A percentile compares a stretch with the other conserved stretches of the same genome.
Conservation (phyloP, 2,113 vertebrate genomes). For the Mesitornis unicolor region DNA sequence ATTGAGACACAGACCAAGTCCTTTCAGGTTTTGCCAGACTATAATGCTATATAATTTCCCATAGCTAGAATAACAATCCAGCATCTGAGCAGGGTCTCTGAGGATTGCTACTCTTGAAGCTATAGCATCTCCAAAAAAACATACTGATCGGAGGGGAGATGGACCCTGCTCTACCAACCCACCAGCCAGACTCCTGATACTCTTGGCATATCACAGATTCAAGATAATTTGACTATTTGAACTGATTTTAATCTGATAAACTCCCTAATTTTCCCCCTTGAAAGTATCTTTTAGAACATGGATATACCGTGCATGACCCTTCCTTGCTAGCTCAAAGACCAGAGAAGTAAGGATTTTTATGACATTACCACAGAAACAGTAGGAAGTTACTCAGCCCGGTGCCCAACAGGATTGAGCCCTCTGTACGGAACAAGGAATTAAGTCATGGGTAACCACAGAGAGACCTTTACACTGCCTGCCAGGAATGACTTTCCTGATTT, state of each 20-base stretch:
- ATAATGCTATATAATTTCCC: neutral
- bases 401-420: neutral
- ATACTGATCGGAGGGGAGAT: neutral
- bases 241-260: neutral
- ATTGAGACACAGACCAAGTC: neutral
- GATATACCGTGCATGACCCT: too few species aligned
- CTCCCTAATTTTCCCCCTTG: neutral
- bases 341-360: neutral
- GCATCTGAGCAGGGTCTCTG: neutral
- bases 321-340: neutral
- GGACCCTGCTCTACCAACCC: neutral
- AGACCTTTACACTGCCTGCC: neutral
- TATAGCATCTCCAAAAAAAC: neutral
- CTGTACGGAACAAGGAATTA: neutral
- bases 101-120: neutral
- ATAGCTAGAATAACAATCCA: neutral
- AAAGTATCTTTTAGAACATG: neutral
- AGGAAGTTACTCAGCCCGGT: neutral
- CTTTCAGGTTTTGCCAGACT: constrained; percentile 1
- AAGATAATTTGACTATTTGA: neutral
- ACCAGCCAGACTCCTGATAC: neutral
- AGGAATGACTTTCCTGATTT: neutral
- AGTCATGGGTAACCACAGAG: neutral
- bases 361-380: neutral
- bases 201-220: neutral